Evolutionary conservation across 1,140 invertebrate genomes (phyloP).

Genomic region (Zaprionus ghesquierei): DNA sequence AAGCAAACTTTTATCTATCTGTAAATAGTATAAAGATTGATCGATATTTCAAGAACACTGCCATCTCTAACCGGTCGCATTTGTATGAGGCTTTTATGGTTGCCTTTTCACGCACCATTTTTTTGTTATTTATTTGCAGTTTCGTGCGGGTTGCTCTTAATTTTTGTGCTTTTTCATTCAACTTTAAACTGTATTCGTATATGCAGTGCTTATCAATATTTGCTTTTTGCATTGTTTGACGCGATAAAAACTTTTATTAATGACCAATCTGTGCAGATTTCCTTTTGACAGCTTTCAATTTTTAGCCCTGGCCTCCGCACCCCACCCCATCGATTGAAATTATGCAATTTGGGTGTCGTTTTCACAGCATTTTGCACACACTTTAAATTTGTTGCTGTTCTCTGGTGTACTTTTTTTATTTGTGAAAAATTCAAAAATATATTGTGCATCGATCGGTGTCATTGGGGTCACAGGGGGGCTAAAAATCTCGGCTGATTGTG

Average conservation of each 20-base stretch:
- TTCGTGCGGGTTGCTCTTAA: conserved; percentile 28
- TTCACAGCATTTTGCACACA: conserved; percentile 42
- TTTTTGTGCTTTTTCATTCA: conserved; percentile 9
- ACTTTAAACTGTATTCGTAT: conserved; percentile 53
- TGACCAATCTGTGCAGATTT: conserved; percentile 77
- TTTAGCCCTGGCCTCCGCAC: conserved; percentile 8
- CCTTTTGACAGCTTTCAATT: conserved; percentile 68
- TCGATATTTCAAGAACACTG: conserved; percentile 12
- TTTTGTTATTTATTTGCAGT: conserved; percentile 58
- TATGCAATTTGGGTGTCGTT: conserved; percentile 54
- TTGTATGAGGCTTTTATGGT: conserved; percentile 51
- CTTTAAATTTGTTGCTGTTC: conserved; percentile 42
- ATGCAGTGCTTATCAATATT: conserved; percentile 74
- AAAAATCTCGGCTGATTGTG: conserved; percentile 48
- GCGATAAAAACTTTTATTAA: conserved; percentile 71
- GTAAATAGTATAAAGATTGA: background rate
- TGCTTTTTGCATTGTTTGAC: conserved; percentile 57
- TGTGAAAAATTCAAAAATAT: conserved; percentile 36
- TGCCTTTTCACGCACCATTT: conserved; percentile 66
- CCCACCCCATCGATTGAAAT: conserved; percentile 15
- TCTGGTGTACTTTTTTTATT: conserved; percentile 13
- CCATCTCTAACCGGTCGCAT: conserved; percentile 23
- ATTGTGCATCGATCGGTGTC: conserved; percentile 24
- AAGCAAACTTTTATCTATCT: background rate
- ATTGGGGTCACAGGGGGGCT: conserved; percentile 32